Evolutionary conservation across 1,140 invertebrate species (phyloP).

Genomic region (Popillia japonica): DNA sequence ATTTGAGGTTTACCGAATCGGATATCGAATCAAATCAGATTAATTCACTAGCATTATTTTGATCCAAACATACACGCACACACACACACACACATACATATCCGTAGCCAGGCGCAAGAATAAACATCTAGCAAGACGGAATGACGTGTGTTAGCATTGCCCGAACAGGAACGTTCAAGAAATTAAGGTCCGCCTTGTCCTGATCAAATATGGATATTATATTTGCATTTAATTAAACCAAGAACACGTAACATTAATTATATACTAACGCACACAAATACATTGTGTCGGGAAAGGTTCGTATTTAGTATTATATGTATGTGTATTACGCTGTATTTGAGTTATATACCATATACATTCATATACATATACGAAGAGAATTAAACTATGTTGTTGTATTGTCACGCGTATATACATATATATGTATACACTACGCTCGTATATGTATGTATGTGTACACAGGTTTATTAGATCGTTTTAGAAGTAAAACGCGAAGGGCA

Average conservation of each 20-base stretch:
- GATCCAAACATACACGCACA: too few relatives aligned
- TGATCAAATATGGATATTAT: conserved; percentile 33
- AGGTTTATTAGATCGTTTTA: conserved; percentile 23
- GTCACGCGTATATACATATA: too few relatives aligned
- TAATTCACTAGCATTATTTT: conserved; percentile 14
- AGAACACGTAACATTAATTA: conserved; percentile 33
- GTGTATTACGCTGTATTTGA: not conserved
- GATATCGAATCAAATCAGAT: conserved; percentile 16
- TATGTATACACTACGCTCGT: too few relatives aligned
- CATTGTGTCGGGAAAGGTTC: too few relatives aligned
- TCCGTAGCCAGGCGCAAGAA: conserved; percentile 20
- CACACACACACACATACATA: too few relatives aligned
- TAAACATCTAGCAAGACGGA: conserved; percentile 20
- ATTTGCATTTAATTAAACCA: conserved; percentile 33
- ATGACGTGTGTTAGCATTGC: conserved; percentile 31
- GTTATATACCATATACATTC: not conserved
- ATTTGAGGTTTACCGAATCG: too few relatives aligned
- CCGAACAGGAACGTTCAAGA: conserved; percentile 23
- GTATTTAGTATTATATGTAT: too few relatives aligned
- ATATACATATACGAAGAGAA: not conserved
- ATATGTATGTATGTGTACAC: conserved; percentile 28
- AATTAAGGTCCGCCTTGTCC: conserved; percentile 30
- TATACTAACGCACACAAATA: conserved; percentile 27
- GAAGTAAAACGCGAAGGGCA: conserved; percentile 25
- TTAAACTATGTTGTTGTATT: not conserved